A percentile compares a stretch with the other conserved stretches of the same genome.
These are phyloP conservation scores for Scaeva pyrastri DNA, from an alignment of 2,888 invertebrate genomes.

Conservation along the genomic window DNA sequence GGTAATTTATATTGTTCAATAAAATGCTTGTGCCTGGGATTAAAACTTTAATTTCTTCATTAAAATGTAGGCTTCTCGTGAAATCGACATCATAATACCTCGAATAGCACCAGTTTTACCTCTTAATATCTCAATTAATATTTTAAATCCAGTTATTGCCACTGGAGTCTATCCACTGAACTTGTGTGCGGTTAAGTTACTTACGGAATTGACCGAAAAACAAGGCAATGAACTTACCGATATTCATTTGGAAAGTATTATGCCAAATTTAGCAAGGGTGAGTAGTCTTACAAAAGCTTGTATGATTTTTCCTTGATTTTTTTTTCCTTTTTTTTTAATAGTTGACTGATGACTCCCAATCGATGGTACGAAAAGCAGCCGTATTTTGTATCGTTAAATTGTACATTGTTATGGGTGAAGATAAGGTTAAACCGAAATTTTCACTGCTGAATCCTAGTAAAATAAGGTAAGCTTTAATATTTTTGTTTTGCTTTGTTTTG, in stretches of 20 bases:
- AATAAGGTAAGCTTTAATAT: slow-evolving; percentile 84
- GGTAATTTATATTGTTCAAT: slow-evolving; percentile 79
- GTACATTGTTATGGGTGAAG: slow-evolving; percentile 95
- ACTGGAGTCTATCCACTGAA: slow-evolving; percentile 95
- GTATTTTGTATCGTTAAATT: slow-evolving; percentile 99
- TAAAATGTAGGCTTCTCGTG: slow-evolving; percentile 87
- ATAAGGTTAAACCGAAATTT: slow-evolving; percentile 92
- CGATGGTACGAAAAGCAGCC: slow-evolving; percentile 96
- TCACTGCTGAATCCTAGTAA: slow-evolving; percentile 94
- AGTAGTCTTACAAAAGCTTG: slow-evolving; percentile 61
- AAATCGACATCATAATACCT: slow-evolving; percentile 92
- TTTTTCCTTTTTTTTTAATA: slow-evolving; percentile 83
- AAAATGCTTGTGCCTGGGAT: too few species aligned
- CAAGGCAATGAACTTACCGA: slow-evolving; percentile 89
- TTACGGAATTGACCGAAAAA: slow-evolving; percentile 92
- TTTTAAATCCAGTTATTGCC: slow-evolving; percentile 91
- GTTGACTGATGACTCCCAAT: slow-evolving; percentile 96
- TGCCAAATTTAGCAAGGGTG: slow-evolving; percentile 95
- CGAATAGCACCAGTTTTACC: slow-evolving; percentile 92
- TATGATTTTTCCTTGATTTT: neutral
- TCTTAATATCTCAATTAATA: slow-evolving; percentile 89
- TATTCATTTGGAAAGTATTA: slow-evolving; percentile 90
- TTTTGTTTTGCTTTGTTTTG: neutral
- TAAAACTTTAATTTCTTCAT: slow-evolving; percentile 62
- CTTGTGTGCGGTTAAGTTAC: slow-evolving; percentile 96